Evolutionary conservation across 1,140 invertebrate species (phyloP).

Genomic region (Tetragonula clypearis): DNA sequence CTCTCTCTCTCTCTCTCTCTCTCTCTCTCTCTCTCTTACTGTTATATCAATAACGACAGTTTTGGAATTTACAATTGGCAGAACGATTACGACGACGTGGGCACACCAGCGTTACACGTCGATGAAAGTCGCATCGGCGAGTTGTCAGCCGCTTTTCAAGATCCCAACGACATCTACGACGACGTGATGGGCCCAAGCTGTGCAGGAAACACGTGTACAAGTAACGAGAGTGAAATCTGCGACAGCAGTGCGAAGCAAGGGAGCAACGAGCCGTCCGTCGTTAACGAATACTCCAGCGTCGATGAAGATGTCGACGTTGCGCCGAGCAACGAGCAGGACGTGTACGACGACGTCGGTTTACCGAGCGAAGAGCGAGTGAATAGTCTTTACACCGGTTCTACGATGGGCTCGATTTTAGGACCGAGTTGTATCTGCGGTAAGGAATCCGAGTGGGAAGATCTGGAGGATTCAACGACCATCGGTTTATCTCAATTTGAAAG

Average conservation of each 20-base stretch:
- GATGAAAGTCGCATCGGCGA: not conserved
- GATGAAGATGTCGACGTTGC: conserved; percentile 52
- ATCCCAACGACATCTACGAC: conserved; percentile 71
- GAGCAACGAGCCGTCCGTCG: conserved; percentile 46
- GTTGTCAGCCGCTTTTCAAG: not conserved
- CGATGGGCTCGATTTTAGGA: conserved; percentile 54
- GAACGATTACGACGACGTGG: conserved; percentile 74
- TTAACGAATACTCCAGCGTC: conserved; percentile 71
- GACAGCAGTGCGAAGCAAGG: conserved; percentile 11
- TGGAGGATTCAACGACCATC: conserved; percentile 66
- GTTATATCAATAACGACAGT: no score
- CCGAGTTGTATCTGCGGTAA: conserved; percentile 60
- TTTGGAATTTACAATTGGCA: conserved; percentile 33
- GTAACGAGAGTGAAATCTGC: not conserved
- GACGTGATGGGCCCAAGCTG: conserved; percentile 63
- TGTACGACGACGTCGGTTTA: conserved; percentile 78
- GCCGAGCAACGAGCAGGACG: conserved; percentile 60
- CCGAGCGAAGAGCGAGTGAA: conserved; percentile 74
- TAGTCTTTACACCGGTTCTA: conserved; percentile 75
- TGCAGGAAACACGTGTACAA: not conserved
- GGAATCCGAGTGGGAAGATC: conserved; percentile 76
- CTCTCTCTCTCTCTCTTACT: not conserved
- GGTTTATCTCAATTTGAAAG: not conserved
- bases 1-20: no score
- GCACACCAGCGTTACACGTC: not conserved